Base-by-base conservation (phyloP, 1,140 invertebrate genomes). In the Rhysida immarginata region DNA sequence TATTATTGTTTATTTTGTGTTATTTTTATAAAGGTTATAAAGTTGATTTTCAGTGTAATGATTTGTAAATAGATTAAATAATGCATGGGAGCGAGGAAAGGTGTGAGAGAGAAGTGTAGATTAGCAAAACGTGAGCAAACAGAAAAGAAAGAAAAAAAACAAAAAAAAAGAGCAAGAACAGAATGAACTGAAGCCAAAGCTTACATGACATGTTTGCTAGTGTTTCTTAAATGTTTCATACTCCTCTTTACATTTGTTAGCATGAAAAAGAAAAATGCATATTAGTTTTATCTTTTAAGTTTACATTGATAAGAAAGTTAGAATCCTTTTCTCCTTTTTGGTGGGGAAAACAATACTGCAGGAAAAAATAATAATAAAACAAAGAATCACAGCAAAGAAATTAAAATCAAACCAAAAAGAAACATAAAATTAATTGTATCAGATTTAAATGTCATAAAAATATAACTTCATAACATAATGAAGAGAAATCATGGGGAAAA, bases 201-300 rank as follows among this genome's bases (percentile, higher is more conserved):
- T 50, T 50, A 50, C 48, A 35, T 8, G n/a, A 46, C 5, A 5
- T 50, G 48, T 24, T 24, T 2, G 8, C 5, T 14, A 11, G 48
- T 24, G 11, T 24, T 14, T 2, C 26, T 8, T 18, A 2, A 5
- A 2, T 24, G 48, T 23, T 25, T 23, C 18, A 2, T 8, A 23
- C 11, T 20, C 48, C 2, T 50, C 48, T 8, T 24, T 26, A 18
- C 44, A n/a, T n/a, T n/a, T n/a, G 23, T 14, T 8, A 13, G 8
- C n/a, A 25, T 18, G 14, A 5, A 50, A 16, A 49, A 26, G 23
- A 26, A 18, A 45, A 53, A 29, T 60, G 16, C 1, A 49, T 20
- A 20, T 50, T 50, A 1, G 49, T 57, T 11, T 51, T 60, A 11
- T 58, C 46, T 44, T 65, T 62, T 44, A n/a, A n/a, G n/a, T n/a